Evolutionary conservation across 2,797 vertebrate species (phyloP).

Genomic region (Podarcis siculus): DNA sequence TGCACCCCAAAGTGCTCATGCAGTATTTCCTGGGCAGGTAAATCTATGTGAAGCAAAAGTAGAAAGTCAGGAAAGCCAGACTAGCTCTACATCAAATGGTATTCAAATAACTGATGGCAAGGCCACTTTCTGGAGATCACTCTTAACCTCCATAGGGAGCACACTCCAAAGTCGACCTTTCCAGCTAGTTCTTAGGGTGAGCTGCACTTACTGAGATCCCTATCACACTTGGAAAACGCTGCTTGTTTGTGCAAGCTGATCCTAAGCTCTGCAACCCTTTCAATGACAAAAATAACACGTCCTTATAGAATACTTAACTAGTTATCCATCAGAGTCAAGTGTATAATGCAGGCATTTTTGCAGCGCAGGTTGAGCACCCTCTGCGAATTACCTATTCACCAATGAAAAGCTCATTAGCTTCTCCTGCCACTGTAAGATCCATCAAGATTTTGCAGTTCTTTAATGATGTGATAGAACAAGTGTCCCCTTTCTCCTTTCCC

Average conservation of each 20-base stretch:
- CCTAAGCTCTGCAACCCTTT: neutral
- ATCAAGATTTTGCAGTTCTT: conserved; percentile 4
- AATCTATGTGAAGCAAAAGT: neutral
- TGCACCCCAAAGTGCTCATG: neutral
- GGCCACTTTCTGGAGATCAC: neutral
- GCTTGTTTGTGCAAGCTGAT: neutral
- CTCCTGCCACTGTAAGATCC: neutral
- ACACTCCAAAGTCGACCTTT: conserved; percentile 54
- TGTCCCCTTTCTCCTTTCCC: neutral
- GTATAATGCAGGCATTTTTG: conserved; percentile 12
- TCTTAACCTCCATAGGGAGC: conserved; percentile 32
- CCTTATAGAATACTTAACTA: neutral
- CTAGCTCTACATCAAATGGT: neutral
- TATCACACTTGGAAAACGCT: conserved; percentile 25
- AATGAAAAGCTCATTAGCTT: neutral
- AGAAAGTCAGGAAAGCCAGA: neutral
- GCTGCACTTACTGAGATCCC: conserved; percentile 43
- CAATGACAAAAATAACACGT: neutral
- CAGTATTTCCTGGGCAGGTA: neutral
- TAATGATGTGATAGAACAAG: neutral
- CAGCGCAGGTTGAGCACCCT: neutral
- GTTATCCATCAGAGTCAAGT: conserved; percentile 1
- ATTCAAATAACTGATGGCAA: neutral
- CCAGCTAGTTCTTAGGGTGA: conserved; percentile 52
- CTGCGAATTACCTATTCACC: neutral